Evolutionary conservation across 2,888 invertebrate species (phyloP), one percentile per base, ranked within the genome.

Genomic region (Hofmannophila pseudospretella): DNA sequence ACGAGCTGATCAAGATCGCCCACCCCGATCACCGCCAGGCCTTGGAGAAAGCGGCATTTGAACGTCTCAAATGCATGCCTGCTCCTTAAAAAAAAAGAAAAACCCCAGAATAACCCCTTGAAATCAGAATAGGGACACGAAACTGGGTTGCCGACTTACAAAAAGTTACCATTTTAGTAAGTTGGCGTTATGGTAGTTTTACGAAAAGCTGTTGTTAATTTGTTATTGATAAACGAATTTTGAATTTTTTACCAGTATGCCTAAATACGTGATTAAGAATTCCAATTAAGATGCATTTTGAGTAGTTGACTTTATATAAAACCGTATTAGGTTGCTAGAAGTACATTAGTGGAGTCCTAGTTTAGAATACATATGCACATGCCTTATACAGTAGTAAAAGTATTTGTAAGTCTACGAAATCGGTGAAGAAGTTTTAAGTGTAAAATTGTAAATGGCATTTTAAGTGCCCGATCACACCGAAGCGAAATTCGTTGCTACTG

Each of bases 31-130:
- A 97, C 59, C 90, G 96, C 34, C 93, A 94, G 61, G 64, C 77
- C 0, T 84, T 98, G 14, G 97, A 98, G 70, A 95, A 95, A 67
- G 93, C 94, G 3, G 94, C 97, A 7, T 98, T 93, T 68, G 94
- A 96, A 53, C 89, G 95, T 29, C 88, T 95, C 5, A 92, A 94
- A 70, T 88, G 88, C 44, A 94, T 93, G 93, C 95, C 95, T 0
- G 76, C 88, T 36, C 84, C 90, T 58, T 89, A 88, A 30, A 34
- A 2, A 11, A n/a, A 4, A 46, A 45, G 43, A 42, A 41, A 45
- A n/a, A n/a, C n/a, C n/a, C n/a, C n/a, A n/a, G n/a, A n/a, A n/a
- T n/a, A n/a, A n/a, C n/a, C n/a, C n/a, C n/a, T n/a, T n/a, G 35
- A 37, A 33, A 34, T 31, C 33, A 32, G 34, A 31, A 42, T 46